phyloP scores from a whole-genome alignment of 1,140 invertebrate species.

The Heliconius eleuchia region DNA sequence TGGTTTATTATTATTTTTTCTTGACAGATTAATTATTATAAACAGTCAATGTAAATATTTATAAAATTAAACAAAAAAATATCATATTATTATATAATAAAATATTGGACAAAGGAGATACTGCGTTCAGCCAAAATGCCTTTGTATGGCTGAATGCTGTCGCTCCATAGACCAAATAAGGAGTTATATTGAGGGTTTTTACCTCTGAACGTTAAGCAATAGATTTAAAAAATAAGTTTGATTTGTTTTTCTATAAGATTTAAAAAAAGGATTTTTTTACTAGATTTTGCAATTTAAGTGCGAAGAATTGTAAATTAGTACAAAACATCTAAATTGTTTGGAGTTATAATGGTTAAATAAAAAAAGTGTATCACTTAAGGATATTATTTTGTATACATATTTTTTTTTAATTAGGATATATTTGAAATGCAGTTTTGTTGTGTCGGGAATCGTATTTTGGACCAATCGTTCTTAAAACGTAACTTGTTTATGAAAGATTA shows the following conservation, averaged over 20 bases:
- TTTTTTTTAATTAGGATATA: conserved; percentile 47
- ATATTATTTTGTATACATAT: conserved; percentile 67
- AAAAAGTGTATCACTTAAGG: conserved; percentile 47
- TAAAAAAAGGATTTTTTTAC: conserved; percentile 60
- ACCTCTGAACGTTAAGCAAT: conserved; percentile 61
- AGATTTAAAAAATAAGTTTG: conserved; percentile 52
- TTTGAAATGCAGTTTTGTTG: conserved; percentile 20
- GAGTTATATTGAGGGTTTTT: conserved; percentile 47
- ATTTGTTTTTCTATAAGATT: conserved; percentile 55
- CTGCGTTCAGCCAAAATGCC: conserved; percentile 2
- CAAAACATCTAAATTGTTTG: conserved; percentile 68
- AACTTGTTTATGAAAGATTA: conserved; percentile 45
- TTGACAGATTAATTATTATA: conserved; percentile 15
- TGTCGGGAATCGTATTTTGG: conserved; percentile 41
- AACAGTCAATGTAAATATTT: conserved; percentile 60
- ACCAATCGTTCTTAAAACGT: conserved; percentile 53
- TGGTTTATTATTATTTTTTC: conserved; percentile 20
- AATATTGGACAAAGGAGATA: conserved; percentile 5
- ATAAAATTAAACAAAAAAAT: conserved; percentile 51
- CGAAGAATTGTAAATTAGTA: conserved; percentile 74
- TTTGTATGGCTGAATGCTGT: conserved; percentile 40
- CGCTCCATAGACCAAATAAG: conserved; percentile 45
- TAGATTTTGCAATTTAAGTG: conserved; percentile 57
- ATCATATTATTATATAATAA: conserved; percentile 39
- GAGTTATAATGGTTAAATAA: conserved; percentile 41